These are phyloP conservation scores for Calvadosia cruxmelitensis DNA, from an alignment of 30 jellyfish, hydroid and myxozoan species.

Conservation along the genomic window DNA sequence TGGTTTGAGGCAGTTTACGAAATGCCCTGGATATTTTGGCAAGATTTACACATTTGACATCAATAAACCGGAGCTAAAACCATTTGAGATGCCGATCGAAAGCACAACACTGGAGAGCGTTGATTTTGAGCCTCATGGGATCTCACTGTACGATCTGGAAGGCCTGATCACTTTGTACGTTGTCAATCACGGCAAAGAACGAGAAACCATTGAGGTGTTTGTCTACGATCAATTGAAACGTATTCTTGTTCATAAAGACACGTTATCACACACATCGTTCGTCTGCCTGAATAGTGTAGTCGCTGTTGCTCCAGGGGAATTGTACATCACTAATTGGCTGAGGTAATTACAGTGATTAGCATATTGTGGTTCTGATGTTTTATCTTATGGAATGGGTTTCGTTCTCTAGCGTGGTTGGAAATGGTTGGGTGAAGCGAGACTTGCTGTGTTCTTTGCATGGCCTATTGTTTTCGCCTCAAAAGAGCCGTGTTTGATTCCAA, in stretches of 20 bases:
- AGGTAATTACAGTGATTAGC: too few species aligned
- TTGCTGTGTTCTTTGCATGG: too few species aligned
- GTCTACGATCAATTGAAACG: conserved; percentile 23
- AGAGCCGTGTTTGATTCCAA: too few species aligned
- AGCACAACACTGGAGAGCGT: conserved; percentile 13
- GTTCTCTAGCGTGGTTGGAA: too few species aligned
- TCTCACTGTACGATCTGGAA: conserved; percentile 34
- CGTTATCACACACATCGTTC: conserved; percentile 29
- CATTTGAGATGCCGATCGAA: conserved; percentile 24
- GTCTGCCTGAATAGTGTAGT: conserved; percentile 68
- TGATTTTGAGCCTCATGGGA: conserved; percentile 79
- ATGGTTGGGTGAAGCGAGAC: too few species aligned
- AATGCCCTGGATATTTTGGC: conserved; percentile 43
- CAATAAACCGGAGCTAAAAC: conserved; percentile 38
- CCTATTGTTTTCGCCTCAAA: too few species aligned
- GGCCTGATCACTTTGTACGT: conserved; percentile 22
- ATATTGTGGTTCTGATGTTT: conserved; percentile 20
- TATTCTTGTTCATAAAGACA: conserved; percentile 32
- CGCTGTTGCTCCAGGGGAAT: conserved; percentile 35
- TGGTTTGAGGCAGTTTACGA: conserved; percentile 44
- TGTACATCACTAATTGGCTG: conserved; percentile 49
- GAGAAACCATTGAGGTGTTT: conserved; percentile 59
- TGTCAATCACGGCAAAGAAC: conserved; percentile 53
- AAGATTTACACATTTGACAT: conserved; percentile 56
- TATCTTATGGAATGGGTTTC: not conserved